phyloP scores from a whole-genome alignment of 2,797 vertebrate species.

The Clarias fuscus region DNA sequence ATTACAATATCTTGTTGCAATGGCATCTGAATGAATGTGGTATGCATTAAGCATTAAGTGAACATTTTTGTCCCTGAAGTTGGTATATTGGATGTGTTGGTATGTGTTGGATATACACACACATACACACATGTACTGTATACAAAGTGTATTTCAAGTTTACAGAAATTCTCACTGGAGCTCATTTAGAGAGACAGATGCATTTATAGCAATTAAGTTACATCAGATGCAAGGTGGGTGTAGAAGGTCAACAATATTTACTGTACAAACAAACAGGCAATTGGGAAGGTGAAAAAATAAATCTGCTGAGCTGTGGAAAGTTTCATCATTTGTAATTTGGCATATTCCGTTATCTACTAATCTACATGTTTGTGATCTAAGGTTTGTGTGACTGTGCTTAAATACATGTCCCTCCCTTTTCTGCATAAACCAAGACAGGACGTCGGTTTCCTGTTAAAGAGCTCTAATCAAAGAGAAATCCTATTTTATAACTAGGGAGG shows the following conservation, averaged over 20 bases:
- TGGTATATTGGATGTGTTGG: too few relatives aligned
- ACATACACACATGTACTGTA: too few relatives aligned
- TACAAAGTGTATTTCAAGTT: slow-evolving; percentile 67
- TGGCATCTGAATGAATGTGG: too few relatives aligned
- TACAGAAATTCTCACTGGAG: slow-evolving; percentile 66
- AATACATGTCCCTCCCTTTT: slow-evolving; percentile 68
- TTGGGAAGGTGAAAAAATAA: slow-evolving; percentile 41
- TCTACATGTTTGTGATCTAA: slow-evolving; percentile 65
- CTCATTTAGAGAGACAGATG: slow-evolving; percentile 60
- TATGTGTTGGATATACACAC: too few relatives aligned
- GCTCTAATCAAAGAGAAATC: slow-evolving; percentile 72
- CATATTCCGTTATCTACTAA: slow-evolving; percentile 61
- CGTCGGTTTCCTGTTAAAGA: slow-evolving; percentile 70
- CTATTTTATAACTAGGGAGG: slow-evolving; percentile 52
- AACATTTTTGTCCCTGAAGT: too few relatives aligned
- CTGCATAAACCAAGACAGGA: slow-evolving; percentile 72
- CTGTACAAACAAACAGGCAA: slow-evolving; percentile 34
- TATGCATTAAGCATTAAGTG: too few relatives aligned
- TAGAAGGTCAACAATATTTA: slow-evolving; percentile 52
- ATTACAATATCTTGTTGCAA: too few relatives aligned
- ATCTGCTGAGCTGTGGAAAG: slow-evolving; percentile 29
- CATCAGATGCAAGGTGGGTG: slow-evolving; percentile 60
- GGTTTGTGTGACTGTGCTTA: slow-evolving; percentile 65
- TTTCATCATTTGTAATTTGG: slow-evolving; percentile 32
- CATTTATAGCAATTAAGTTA: slow-evolving; percentile 71